These are phyloP conservation scores for Venustoraphidia nigricollis DNA, from an alignment of 2,888 invertebrate genomes.

Conservation along the genomic window DNA sequence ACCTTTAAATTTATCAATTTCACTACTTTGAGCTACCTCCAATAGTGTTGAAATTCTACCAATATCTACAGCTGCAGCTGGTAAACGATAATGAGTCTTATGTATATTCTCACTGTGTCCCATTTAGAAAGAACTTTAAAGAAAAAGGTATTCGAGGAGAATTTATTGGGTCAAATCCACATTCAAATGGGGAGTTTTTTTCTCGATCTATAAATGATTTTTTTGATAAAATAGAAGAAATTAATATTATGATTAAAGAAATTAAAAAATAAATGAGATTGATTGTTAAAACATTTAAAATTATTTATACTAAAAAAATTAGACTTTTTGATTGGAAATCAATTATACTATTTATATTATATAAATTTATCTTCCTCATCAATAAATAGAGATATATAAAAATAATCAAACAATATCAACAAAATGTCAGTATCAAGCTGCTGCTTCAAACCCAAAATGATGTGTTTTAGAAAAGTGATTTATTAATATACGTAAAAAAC, in stretches of 20 bases:
- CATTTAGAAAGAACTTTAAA: conserved; percentile 47
- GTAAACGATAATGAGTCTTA: too few species aligned
- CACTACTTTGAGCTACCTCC: too few species aligned
- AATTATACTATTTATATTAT: conserved; percentile 55
- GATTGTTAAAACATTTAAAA: conserved; percentile 25
- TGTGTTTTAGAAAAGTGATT: conserved; percentile 36
- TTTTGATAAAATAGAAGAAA: conserved; percentile 37
- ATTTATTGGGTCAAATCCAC: conserved; percentile 39
- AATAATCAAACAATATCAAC: conserved; percentile 47
- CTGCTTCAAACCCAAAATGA: conserved; percentile 49
- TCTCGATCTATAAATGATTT: conserved; percentile 41
- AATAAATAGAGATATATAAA: conserved; percentile 48
- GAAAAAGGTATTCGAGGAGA: conserved; percentile 38
- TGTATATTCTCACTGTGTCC: too few species aligned
- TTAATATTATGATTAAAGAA: conserved; percentile 31
- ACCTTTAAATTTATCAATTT: too few species aligned
- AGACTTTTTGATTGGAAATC: conserved; percentile 56
- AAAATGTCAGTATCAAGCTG: conserved; percentile 54
- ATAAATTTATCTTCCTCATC: conserved; percentile 53
- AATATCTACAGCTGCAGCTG: too few species aligned
- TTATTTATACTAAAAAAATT: conserved; percentile 42
- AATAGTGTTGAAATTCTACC: too few species aligned
- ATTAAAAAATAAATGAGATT: conserved; percentile 27
- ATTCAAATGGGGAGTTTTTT: conserved; percentile 49
- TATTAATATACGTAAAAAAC: conserved; percentile 31